Base-by-base conservation (phyloP, 1,140 invertebrate species). In the Andrena cerasifolii region DNA sequence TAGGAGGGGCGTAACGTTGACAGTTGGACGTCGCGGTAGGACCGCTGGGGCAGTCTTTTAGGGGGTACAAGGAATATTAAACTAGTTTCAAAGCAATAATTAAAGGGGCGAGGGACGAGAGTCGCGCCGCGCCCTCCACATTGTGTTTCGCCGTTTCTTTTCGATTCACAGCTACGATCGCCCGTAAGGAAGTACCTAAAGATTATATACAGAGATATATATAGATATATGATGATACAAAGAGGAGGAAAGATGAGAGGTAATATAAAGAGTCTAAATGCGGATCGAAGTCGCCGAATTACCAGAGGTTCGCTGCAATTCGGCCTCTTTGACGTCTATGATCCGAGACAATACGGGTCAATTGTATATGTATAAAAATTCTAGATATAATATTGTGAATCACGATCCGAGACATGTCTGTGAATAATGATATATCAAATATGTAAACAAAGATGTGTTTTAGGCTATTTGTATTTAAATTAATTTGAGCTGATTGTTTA, bases 401-500 rank as follows among this genome's bases (percentile, higher is more conserved):
- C 47, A 62, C 63, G 63, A 58, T 54, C 28, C 16, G 56, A 45
- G 62, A 54, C 45, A 75, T 63, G 73, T 79, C 63, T 86, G 84
- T 80, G 76, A 84, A 83, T 78, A 79, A 80, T 79, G 73, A 79
- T 75, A 70, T 75, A 73, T 79, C 66, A 85, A 83, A 59, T 82
- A 82, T 59, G 59, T 61, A 61, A 81, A 72, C 40, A 68, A 56
- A 58, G 26, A 75, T 82, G 84, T 86, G 76, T 85, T 70, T 86
- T 86, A 87, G 85, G 66, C 59, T 86, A 82, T 84, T 87, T 86
- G 62, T 79, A 84, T 86, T 82, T 84, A 80, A 86, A 73, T 73
- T 80, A 61, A 86, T 86, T 84, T 78, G 59, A 84, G 79, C 56
- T 84, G 61, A 84, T 86, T 84, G 80, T 86, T 87, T 87, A 85